These are phyloP conservation scores for Xenopus borealis DNA, from an alignment of 2,113 vertebrate species.

Conservation along the genomic window DNA sequence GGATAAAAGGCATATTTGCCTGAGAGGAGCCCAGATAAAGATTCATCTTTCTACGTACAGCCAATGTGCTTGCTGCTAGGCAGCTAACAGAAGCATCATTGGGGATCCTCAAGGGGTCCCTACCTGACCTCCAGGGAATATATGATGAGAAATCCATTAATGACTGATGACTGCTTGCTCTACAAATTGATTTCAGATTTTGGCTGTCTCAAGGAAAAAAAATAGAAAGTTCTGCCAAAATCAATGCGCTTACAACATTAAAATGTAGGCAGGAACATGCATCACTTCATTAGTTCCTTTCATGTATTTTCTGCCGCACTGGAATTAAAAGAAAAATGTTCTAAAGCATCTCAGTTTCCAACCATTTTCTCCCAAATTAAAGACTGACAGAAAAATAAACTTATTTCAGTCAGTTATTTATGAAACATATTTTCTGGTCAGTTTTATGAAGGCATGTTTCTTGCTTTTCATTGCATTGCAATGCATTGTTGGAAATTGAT, in stretches of 20 bases:
- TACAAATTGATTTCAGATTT: constrained; percentile 54
- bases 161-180: constrained; percentile 58
- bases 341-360: background rate
- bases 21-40: too few relatives aligned
- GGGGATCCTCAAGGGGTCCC: constrained; percentile 24
- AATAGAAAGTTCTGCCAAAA: constrained; percentile 49
- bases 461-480: background rate
- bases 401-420: background rate
- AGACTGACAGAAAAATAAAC: background rate
- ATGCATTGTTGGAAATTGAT: too few relatives aligned
- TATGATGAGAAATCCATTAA: constrained; percentile 61
- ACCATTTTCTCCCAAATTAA: background rate
- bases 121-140: constrained; percentile 51
- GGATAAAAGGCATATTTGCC: too few relatives aligned
- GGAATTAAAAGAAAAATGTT: constrained; percentile 10
- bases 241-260: constrained; percentile 35
- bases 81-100: constrained; percentile 5
- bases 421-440: background rate
- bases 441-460: background rate
- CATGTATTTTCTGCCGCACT: constrained; percentile 40
- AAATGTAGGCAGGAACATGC: constrained; percentile 42
- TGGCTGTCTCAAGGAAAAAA: constrained; percentile 49
- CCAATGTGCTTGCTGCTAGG: constrained; percentile 4
- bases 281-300: constrained; percentile 46
- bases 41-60: background rate